Conservation (phyloP, 2,797 vertebrate genomes). For the Cryptoblepharus egeriae region DNA sequence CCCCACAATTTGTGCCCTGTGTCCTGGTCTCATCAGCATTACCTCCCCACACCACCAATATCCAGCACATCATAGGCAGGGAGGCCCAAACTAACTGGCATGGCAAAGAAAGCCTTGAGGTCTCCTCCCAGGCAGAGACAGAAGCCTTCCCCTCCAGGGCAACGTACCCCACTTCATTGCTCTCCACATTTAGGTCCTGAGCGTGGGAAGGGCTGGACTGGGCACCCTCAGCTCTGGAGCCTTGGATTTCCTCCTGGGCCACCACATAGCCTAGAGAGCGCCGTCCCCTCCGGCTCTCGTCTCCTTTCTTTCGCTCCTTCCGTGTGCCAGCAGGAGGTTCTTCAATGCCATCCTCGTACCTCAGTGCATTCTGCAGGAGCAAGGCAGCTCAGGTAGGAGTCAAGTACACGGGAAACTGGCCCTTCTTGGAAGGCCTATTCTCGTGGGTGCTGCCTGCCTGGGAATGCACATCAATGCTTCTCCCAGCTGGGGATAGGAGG, state of each 20-base stretch:
- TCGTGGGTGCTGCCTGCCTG: too few species aligned
- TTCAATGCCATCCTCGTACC: constrained; percentile 80
- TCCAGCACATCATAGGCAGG: neutral
- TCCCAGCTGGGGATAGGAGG: too few species aligned
- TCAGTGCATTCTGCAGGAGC: constrained; percentile 77
- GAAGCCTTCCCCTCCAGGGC: neutral
- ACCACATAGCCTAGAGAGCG: constrained; percentile 57
- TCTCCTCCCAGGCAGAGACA: neutral
- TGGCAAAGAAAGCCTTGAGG: too few species aligned
- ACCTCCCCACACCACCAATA: neutral
- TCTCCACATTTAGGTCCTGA: neutral
- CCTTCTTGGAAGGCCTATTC: too few species aligned
- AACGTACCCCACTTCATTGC: neutral
- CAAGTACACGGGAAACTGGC: rapidly evolving
- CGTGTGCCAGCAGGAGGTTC: constrained; percentile 65
- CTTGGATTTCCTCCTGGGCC: neutral
- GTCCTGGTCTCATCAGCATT: too few species aligned
- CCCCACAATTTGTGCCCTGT: neutral
- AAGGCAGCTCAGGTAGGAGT: neutral
- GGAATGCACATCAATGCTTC: too few species aligned
- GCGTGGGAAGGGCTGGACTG: neutral
- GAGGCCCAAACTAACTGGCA: neutral
- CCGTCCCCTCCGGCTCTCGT: constrained; percentile 73
- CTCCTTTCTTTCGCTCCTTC: constrained; percentile 75
- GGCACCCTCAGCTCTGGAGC: rapidly evolving